A percentile compares a stretch with the other conserved stretches of the same genome.
Conservation (phyloP, 2,113 vertebrate genomes). For the Delphinapterus leucas region DNA sequence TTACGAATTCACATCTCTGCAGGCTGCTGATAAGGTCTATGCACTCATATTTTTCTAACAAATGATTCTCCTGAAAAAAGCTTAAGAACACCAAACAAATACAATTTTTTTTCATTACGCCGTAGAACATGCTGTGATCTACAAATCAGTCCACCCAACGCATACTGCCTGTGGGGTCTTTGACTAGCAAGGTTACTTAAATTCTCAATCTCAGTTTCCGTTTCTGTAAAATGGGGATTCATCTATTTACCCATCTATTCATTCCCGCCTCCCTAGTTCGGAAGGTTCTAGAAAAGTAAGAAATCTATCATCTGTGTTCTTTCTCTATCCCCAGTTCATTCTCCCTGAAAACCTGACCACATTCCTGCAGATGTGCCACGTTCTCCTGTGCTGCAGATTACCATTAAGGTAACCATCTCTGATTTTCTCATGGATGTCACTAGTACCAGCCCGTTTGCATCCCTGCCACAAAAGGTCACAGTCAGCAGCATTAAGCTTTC, state of each 20-base stretch:
- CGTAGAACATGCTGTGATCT: not conserved
- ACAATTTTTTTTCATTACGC: not conserved
- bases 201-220: not conserved
- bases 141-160: fast-evolving
- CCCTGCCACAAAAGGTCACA: not conserved
- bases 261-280: not conserved
- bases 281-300: not conserved
- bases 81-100: not conserved
- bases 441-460: not conserved
- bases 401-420: not conserved
- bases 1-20: not conserved
- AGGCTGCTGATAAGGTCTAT: not conserved
- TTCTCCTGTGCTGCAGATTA: not conserved
- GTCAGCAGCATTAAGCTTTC: not conserved
- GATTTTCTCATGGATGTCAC: not conserved
- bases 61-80: not conserved
- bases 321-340: not conserved
- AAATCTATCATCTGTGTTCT: not conserved
- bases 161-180: not conserved
- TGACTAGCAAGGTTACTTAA: not conserved
- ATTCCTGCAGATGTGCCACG: not conserved
- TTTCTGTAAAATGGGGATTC: not conserved
- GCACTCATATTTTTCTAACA: not conserved
- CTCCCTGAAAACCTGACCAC: not conserved
- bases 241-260: not conserved